Base-by-base conservation (phyloP, 2,113 vertebrate species). In the Syngnathoides biaculeatus region DNA sequence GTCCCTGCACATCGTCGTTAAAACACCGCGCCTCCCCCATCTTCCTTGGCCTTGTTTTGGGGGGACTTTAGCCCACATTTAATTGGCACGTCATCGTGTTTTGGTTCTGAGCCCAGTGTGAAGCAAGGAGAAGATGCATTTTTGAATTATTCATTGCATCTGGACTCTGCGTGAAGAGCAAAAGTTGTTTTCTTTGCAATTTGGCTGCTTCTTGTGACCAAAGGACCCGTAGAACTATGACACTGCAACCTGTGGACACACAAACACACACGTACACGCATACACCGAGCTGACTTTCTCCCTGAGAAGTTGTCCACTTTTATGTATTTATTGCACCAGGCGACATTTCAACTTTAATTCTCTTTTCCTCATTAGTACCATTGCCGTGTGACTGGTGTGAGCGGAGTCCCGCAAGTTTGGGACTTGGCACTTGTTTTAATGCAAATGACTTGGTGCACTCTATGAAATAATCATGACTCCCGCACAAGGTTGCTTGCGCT, bases 121-220 rank as follows among this genome's bases (percentile, higher is more conserved):
- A 35, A 59, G 47, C 47, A 48, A 48, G 45, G 11, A 48, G 17
- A 35, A 35, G 30, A 35, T 35, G 24, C 52, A 24, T 24, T 35
- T 59, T 59, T 38, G 35, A 59, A 59, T 59, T 59, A 59, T 59
- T 9, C 19, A 59, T 59, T n/a, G 19, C 35, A 52, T 20, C 8
- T 20, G 20, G 20, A 5, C 55, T 35, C 55, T 26, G 20, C 22
- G 52, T 26, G 22, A 22, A 59, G 19, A 35, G 10, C 19, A 57
- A 59, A 59, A 39, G 27, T 38, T 38, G 2, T 38, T 39, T 39
- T 59, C 19, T 38, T 58, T 59, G 30, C 56, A 38, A 15, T 59
- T 30, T 38, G 8, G 30, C 17, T 59, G 57, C 7, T 10, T 30
- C 57, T 59, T 30, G 30, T 8, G 30, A 35, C 19, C 30, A 38